Percentiles rank a stretch among this genome's conserved stretches.
Evolutionary conservation across 1,140 invertebrate species (phyloP).

Genomic region (Rhynchophorus ferrugineus): DNA sequence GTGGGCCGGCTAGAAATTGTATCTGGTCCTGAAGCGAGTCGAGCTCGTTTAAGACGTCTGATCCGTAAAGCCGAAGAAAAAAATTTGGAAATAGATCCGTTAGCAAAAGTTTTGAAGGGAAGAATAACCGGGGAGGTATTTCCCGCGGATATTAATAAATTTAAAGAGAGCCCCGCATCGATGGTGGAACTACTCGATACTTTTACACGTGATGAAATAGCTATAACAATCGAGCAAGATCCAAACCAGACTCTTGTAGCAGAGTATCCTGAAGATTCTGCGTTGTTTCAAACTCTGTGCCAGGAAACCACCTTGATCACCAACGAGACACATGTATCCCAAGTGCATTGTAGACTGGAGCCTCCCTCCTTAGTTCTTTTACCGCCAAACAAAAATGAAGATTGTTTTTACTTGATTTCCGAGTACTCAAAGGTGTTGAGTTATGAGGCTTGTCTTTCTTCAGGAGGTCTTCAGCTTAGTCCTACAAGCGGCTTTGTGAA

Average conservation of each 20-base stretch:
- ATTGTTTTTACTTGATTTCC: slow-evolving; percentile 26
- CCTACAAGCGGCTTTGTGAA: slow-evolving; percentile 22
- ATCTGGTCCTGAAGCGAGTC: slow-evolving; percentile 29
- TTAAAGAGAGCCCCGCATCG: slow-evolving; percentile 22
- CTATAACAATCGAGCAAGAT: slow-evolving; percentile 30
- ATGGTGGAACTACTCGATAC: slow-evolving; percentile 22
- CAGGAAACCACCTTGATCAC: slow-evolving; percentile 17
- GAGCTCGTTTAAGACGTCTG: slow-evolving; percentile 30
- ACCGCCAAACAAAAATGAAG: slow-evolving; percentile 23
- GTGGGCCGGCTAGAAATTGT: slow-evolving; percentile 29
- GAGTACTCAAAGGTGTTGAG: slow-evolving; percentile 16
- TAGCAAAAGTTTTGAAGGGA: slow-evolving; percentile 20
- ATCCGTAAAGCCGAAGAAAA: slow-evolving; percentile 24
- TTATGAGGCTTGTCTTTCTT: slow-evolving; percentile 21
- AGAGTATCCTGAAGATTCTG: slow-evolving; percentile 27
- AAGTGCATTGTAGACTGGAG: slow-evolving; percentile 23
- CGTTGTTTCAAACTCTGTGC: slow-evolving; percentile 27
- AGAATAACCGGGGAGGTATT: slow-evolving; percentile 28
- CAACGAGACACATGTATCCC: not conserved
- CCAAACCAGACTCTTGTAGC: slow-evolving; percentile 25
- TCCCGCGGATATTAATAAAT: slow-evolving; percentile 23
- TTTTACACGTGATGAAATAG: slow-evolving; percentile 25
- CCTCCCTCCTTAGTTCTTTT: slow-evolving; percentile 24
- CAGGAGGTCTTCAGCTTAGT: slow-evolving; percentile 16
- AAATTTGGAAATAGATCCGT: slow-evolving; percentile 20